Base-by-base conservation (phyloP, 2,113 vertebrate genomes). In the Micronycteris hirsuta region DNA sequence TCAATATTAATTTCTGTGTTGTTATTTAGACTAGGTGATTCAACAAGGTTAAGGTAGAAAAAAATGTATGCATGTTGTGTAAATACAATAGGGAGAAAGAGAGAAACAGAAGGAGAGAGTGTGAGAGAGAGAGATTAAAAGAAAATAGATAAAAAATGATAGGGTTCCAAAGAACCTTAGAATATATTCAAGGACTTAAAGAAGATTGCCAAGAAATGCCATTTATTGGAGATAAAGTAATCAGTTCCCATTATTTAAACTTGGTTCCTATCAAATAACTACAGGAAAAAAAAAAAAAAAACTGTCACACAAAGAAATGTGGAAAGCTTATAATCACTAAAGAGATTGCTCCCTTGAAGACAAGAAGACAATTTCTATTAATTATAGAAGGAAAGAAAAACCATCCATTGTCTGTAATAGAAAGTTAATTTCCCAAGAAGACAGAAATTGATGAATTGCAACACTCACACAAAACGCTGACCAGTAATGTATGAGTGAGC, bases 21-120 rank as follows among this genome's bases (percentile, higher is more conserved):
- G 19, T 20, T 85, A 28, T 11, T 85, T 91, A 41, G 14, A 91
- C 5, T 81, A 49, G 26, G 7, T 85, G 54, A 63, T 73, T 89
- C 38, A 73, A 96, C 6, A 77, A 41, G 36, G n/a, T 78, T 70
- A 92, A 76, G 8, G 13, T 5, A 88, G 2, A 74, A 91, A 81
- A 49, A 11, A 2, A 61, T 43, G 0, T 15, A 2, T 20, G 1
- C 70, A 2, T 52, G 17, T 43, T 65, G 5, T 52, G 1, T 49
- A 81, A 43, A 86, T 76, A 86, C 13, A 43, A 63, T 31, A 17
- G 36, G 19, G 13, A 20, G 5, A 38, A 2, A 65, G 4, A 63
- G 10, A 45, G 10, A 36, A 3, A 84, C 26, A 61, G 11, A 28
- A 28, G 58, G 26, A 67, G 7, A 63, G 13, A 43, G 12, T n/a